Percentiles rank a stretch among this genome's conserved stretches.
Evolutionary conservation across 2,113 vertebrate genomes (phyloP).

Genomic region (Bettongia penicillata): DNA sequence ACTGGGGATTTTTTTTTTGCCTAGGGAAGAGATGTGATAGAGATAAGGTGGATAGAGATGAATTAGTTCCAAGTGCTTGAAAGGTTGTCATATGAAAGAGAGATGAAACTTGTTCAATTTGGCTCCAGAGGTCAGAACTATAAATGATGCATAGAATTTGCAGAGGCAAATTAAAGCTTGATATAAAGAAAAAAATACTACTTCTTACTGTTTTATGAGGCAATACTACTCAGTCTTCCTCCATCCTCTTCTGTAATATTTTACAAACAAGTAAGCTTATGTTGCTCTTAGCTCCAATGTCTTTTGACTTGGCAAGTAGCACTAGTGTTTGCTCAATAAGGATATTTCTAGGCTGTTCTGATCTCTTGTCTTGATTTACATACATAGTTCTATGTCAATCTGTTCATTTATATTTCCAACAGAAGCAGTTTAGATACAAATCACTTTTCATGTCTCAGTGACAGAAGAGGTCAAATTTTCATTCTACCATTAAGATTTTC

Average conservation of each 20-base stretch:
- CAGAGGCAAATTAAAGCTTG: background rate
- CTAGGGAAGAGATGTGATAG: too few relatives aligned
- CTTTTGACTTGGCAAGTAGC: background rate
- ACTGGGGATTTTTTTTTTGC: background rate
- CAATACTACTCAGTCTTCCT: background rate
- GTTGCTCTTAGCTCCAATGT: background rate
- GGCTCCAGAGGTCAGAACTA: background rate
- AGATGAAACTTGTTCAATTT: background rate
- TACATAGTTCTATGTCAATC: background rate
- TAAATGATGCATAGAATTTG: background rate
- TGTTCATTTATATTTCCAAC: background rate
- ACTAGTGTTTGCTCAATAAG: background rate
- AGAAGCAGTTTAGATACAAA: background rate
- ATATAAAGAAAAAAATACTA: background rate
- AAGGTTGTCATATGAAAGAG: background rate
- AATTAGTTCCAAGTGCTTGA: background rate
- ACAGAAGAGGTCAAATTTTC: background rate
- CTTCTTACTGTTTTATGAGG: background rate
- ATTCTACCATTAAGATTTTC: background rate
- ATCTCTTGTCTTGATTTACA: background rate
- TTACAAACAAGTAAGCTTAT: background rate
- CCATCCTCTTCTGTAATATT: background rate
- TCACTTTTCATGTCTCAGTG: background rate
- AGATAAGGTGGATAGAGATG: background rate
- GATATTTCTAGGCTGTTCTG: background rate